Conservation (phyloP, 2,888 invertebrate species). For the Lacanobia wlatinum region DNA sequence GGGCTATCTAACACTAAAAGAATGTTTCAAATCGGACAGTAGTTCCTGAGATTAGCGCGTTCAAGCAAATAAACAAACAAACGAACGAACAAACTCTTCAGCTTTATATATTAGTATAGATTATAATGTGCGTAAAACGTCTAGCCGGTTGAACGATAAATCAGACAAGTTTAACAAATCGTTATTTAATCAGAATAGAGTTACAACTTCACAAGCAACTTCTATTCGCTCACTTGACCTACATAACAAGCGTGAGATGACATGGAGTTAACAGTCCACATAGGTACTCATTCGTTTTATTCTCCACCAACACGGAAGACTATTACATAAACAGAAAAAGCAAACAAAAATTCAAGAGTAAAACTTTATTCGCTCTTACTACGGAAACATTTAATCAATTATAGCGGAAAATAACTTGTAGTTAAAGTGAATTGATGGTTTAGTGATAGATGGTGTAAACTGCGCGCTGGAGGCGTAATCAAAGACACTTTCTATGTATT, state of each 20-base stretch:
- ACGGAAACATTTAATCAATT: constrained; percentile 45
- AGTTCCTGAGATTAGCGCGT: too few relatives aligned
- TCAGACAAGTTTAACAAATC: constrained; percentile 1
- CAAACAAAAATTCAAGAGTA: constrained; percentile 34
- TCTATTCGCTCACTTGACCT: constrained; percentile 14
- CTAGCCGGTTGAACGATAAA: constrained; percentile 15
- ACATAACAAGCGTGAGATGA: constrained; percentile 16
- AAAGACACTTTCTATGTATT: constrained; percentile 53
- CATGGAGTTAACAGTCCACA: constrained; percentile 10
- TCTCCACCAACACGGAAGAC: constrained; percentile 25
- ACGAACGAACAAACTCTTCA: too few relatives aligned
- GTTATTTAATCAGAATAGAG: constrained; percentile 11
- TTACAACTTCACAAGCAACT: background rate
- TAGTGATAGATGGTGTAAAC: constrained; percentile 11
- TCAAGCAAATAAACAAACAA: too few relatives aligned
- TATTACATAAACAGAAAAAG: constrained; percentile 47
- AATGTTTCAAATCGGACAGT: too few relatives aligned
- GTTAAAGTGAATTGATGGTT: constrained; percentile 43
- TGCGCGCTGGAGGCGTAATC: constrained; percentile 22
- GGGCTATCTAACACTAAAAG: too few relatives aligned
- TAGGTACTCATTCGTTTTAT: constrained; percentile 1
- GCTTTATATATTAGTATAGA: too few relatives aligned
- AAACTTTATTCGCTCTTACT: constrained; percentile 37
- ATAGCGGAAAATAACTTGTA: constrained; percentile 41
- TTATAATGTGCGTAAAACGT: background rate